Base-by-base conservation (phyloP, 2,797 vertebrate species). In the Melanotaenia boesemani region DNA sequence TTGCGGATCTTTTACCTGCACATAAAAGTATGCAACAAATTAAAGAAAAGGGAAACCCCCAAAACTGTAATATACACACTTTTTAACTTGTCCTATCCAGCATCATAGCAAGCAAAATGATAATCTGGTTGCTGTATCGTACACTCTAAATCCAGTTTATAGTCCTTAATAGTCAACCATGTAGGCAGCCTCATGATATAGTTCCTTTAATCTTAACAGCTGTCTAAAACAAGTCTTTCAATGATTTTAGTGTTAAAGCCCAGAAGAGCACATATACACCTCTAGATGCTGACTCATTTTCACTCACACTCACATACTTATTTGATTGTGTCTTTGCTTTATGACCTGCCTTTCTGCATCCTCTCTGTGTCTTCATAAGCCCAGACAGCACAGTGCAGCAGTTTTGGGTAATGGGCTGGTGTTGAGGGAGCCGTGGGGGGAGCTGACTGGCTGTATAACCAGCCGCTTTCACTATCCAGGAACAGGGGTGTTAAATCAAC, bases 401-500 rank as follows among this genome's bases (percentile, higher is more conserved):
- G 84, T 84, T 82, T 75, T 81, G 85, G 79, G 83, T 90, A 93
- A 93, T 91, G 88, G 87, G 78, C 84, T 81, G 70, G 66, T 85
- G 86, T 79, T 67, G 66, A 77, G 84, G 75, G 82, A 77, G 70
- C 73, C 62, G 56, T 68, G 36, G 67, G 62, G 37, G 59, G 63
- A 60, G 80, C 67, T 63, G 77, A 68, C 79, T 88, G 76, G 80
- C 81, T 91, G 74, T 85, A 86, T 88, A 90, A 92, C 92, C 90
- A 92, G 82, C 65, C 67, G 8, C 73, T 87, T 86, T 79, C 71
- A 78, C 86, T 88, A 78, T 82, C 83, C 82, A 86, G 86, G 85
- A 91, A 80, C 76, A 81, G 67, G 72, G 81, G 72, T 77, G 80
- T 89, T 93, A 93, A 93, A 94, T 94, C 91, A 89, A 91, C 88